Base-by-base conservation (phyloP, 2,888 invertebrate species). In the Coelopa pilipes region DNA sequence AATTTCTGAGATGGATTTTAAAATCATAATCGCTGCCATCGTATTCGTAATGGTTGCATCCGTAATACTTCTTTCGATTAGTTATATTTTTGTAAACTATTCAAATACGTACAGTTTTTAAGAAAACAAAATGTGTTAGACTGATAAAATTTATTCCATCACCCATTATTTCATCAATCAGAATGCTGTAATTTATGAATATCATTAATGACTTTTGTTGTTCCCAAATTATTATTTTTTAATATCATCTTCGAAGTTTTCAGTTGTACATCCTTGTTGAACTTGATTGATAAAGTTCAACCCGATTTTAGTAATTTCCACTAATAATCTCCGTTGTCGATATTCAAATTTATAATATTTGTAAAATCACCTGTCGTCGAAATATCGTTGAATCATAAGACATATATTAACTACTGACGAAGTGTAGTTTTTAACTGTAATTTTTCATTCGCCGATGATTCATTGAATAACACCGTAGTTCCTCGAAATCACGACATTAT, bases 1-100 rank as follows among this genome's bases (percentile, higher is more conserved):
- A 86, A 84, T 86, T 87, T 81, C 85, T 87, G 84, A 86, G 85
- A 82, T 87, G 86, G 86, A 87, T 87, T 79, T 86, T 87, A 86
- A 87, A 87, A 83, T 86, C 84, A 81, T 84, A 85, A 81, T 83
- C 77, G 81, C 83, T 81, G 82, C 82, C 81, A 81, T 82, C 82
- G 80, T 80, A 82, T 81, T 82, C 80, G 76, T 83, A 82, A 81
- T 84, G 81, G 81, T 84, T 80, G 78, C 80, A 79, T 81, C 81
- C 74, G 75, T 81, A 77, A 80, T 79, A 76, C 79, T 84, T 78
- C 82, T 82, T 80, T 78, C 80, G 77, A 80, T 81, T 82, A 80
- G 78, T 78, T 80, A 80, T 81, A 77, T 81, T 78, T 76, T 81
- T 75, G 76, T 79, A 78, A 80, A 80, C 76, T 77, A 82, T 77